Conservation (phyloP, 2,888 invertebrate species). For the Stramonita haemastoma region DNA sequence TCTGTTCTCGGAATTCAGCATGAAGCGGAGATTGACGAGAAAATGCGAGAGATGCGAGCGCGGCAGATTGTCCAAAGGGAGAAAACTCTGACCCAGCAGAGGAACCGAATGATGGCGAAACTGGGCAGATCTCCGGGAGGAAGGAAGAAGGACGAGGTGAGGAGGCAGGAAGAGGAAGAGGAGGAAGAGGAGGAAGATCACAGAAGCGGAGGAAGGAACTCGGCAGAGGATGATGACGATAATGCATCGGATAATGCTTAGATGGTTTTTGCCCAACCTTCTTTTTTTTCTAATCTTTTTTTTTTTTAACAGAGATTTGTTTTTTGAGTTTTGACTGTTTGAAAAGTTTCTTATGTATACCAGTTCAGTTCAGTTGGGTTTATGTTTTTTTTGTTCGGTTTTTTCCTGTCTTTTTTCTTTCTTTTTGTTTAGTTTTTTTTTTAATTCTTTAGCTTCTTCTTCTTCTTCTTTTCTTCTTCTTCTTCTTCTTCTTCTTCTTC, state of each 20-base stretch:
- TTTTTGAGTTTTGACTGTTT: too few relatives aligned
- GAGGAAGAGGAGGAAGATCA: conserved; percentile 4
- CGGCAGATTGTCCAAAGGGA: conserved; percentile 44
- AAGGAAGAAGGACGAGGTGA: not conserved
- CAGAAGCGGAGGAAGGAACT: not conserved
- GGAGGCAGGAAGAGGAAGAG: not conserved
- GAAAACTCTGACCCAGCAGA: conserved; percentile 40
- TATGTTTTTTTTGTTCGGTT: too few relatives aligned
- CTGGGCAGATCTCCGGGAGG: not conserved
- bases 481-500: too few relatives aligned
- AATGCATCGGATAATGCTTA: not conserved
- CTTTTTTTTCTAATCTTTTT: not conserved
- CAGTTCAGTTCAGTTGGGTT: too few relatives aligned
- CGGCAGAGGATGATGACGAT: not conserved
- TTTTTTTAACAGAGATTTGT: too few relatives aligned
- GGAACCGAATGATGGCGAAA: conserved; percentile 40
- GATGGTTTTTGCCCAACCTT: not conserved
- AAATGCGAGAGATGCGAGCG: conserved; percentile 33
- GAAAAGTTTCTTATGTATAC: too few relatives aligned
- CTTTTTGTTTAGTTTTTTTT: too few relatives aligned
- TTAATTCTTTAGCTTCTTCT: too few relatives aligned
- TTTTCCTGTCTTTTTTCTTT: too few relatives aligned
- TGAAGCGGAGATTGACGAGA: conserved; percentile 39
- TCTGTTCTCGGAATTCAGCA: not conserved
- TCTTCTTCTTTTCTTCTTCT: too few relatives aligned